Evolutionary conservation across 2,797 vertebrate species (phyloP).

Genomic region (Bovichtus diacanthus): DNA sequence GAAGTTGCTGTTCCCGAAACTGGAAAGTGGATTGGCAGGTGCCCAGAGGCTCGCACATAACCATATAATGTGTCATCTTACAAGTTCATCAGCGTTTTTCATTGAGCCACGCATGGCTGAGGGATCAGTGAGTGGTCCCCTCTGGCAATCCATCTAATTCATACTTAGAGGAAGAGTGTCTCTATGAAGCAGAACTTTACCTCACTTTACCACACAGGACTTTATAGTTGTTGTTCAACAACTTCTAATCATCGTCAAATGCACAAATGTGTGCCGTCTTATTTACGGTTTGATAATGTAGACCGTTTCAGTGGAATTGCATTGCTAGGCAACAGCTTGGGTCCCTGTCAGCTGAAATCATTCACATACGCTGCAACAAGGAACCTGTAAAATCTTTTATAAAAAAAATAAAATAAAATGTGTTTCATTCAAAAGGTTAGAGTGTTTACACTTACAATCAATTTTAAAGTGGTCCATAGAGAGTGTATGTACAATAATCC

Average conservation of each 20-base stretch:
- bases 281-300: background rate
- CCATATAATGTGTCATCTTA: constrained; percentile 39
- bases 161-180: constrained; percentile 22
- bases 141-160: constrained; percentile 26
- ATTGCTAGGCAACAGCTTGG: no score
- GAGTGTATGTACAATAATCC: no score
- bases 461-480: no score
- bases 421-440: no score
- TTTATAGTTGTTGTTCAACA: background rate
- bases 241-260: background rate
- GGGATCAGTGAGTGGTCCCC: constrained; percentile 2
- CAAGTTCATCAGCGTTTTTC: constrained; percentile 30
- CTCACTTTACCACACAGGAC: background rate
- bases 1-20: constrained; percentile 38
- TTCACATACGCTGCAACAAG: no score
- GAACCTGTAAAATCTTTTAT: no score
- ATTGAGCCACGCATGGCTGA: constrained; percentile 3
- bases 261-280: background rate
- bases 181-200: background rate
- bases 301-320: no score
- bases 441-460: no score
- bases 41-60: constrained; percentile 23
- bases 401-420: no score
- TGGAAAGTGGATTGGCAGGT: constrained; percentile 33
- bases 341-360: no score